These are phyloP conservation scores for Bos taurus DNA, from an alignment of 2,113 vertebrate species.

Conservation along the genomic window DNA sequence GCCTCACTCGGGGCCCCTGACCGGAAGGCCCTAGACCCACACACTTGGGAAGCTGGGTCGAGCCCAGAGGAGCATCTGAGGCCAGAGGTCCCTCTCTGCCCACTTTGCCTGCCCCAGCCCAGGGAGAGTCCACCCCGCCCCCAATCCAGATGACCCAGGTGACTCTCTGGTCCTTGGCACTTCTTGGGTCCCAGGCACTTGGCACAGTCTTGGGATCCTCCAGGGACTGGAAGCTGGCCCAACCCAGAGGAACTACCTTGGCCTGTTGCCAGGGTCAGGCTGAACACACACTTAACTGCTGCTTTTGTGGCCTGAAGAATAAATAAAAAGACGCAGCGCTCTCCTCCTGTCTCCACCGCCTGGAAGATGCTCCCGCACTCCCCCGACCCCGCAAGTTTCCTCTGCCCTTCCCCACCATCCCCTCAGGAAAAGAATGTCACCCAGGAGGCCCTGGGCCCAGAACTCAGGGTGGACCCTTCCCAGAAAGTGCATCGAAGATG, in stretches of 20 bases:
- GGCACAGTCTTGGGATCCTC: neutral
- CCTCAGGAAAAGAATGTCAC: neutral
- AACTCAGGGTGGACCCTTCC: neutral
- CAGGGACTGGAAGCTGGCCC: neutral
- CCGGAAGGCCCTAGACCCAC: rapidly evolving
- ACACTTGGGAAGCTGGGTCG: neutral
- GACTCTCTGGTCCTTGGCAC: neutral
- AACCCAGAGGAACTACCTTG: neutral
- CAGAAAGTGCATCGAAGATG: neutral
- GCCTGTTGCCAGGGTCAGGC: neutral
- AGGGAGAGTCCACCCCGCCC: neutral
- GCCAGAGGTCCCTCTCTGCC: neutral
- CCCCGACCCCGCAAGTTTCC: neutral
- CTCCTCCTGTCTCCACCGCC: neutral
- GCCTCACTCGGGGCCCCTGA: neutral
- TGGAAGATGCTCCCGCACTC: neutral
- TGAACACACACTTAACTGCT: neutral
- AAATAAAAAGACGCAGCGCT: neutral
- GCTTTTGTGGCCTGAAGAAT: neutral
- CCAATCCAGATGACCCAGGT: neutral
- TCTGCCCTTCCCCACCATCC: neutral
- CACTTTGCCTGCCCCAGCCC: neutral
- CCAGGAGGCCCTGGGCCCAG: neutral
- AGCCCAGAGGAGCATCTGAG: neutral
- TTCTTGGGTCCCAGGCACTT: neutral